Base-by-base conservation (phyloP, 2,797 vertebrate genomes). In the Mycteria americana region DNA sequence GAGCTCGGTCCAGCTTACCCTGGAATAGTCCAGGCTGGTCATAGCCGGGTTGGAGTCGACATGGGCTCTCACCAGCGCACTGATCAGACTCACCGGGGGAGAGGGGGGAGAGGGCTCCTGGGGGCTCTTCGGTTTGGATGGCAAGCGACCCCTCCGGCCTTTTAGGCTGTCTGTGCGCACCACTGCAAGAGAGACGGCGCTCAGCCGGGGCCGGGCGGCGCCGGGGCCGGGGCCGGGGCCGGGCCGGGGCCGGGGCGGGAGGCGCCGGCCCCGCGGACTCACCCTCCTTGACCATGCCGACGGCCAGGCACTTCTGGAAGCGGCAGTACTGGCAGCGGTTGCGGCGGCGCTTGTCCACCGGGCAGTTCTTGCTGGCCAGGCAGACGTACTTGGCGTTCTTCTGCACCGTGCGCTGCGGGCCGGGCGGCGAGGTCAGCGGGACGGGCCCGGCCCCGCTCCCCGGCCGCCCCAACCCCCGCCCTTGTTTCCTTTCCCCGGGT, bases 211-310 rank as follows among this genome's bases (percentile, higher is more conserved):
- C 18, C 14, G 46, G 48, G 16, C 43, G 7, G 43, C 16, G 60
- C 35, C 35, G 35, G 35, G 35, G n/a, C n/a, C n/a, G n/a, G n/a
- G n/a, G n/a, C n/a, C 57, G 57, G n/a, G 21, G 46, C 18, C 45
- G 13, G 48, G 88, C 62, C 16, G 25, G 50, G 50, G 6, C 18
- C 14, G n/a, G 46, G 48, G 16, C 35, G 35, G 35, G 35, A 35
- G 35, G 48, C 24, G 88, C 62, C 57, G 57, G n/a, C 21, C 46
- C 18, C 45, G 13, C 46, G 21, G 22, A 95, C 93, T 93, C 98
- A 99, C 99, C 99, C 99, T 99, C 99, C 98, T 99, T 99, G 94
- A 99, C 99, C 99, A 99, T 99, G 96, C 99, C 99, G 95, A 99
- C 99, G 65, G 98, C 99, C 96, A 99, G 98, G 98, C 99, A 99